phyloP scores from a whole-genome alignment of 2,113 vertebrate species.

The Sphaerodactylus townsendi region DNA sequence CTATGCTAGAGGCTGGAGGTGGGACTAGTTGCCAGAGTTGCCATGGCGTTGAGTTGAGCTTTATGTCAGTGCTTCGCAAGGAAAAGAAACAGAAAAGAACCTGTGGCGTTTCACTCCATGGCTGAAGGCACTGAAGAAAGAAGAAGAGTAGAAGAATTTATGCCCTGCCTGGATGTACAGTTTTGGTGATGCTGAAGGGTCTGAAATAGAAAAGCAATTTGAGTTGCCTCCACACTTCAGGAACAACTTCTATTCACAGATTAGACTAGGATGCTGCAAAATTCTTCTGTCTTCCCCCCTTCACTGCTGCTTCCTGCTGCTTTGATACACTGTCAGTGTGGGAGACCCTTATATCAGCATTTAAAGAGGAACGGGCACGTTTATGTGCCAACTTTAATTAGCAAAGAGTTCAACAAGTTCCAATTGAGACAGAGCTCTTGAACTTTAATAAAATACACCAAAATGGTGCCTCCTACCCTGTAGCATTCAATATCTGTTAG shows the following conservation, averaged over 20 bases:
- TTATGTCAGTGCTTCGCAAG: background rate
- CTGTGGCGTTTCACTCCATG: background rate
- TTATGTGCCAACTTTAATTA: background rate
- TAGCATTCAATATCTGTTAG: background rate
- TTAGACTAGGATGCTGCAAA: background rate
- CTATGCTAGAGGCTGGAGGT: constrained; percentile 39
- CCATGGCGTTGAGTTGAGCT: background rate
- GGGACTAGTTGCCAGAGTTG: background rate
- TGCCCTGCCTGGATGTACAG: no score
- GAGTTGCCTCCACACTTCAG: rapidly evolving
- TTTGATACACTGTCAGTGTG: constrained; percentile 19
- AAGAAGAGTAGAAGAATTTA: no score
- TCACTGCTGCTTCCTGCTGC: background rate
- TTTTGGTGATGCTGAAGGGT: no score
- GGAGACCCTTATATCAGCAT: background rate
- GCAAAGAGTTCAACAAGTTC: background rate
- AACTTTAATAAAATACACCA: background rate
- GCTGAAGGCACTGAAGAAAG: no score
- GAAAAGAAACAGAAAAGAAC: constrained; percentile 3
- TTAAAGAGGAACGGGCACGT: background rate
- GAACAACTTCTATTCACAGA: background rate
- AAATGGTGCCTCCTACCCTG: background rate
- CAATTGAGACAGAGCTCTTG: background rate
- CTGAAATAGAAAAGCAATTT: background rate
- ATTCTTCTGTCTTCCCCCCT: background rate